These are phyloP conservation scores for Pyrocephalus nanus DNA, from an alignment of 2,797 vertebrate species.

Conservation along the genomic window DNA sequence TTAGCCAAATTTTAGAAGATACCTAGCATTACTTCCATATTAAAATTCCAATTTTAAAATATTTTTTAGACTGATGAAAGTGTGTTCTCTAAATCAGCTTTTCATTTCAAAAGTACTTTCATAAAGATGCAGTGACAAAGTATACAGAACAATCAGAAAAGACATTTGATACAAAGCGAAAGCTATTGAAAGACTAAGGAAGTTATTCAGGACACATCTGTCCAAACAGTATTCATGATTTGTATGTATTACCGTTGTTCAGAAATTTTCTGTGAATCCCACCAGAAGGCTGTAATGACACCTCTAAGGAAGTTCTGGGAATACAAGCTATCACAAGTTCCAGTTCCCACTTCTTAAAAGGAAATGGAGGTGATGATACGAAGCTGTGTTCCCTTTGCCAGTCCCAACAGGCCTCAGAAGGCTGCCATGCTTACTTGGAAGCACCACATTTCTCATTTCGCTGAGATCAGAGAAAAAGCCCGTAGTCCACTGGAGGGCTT, in stretches of 20 bases:
- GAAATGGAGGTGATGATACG: neutral
- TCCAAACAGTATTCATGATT: neutral
- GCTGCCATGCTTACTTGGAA: neutral
- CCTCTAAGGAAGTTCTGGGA: neutral
- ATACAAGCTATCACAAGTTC: neutral
- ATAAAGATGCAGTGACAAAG: neutral
- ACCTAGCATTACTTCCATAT: neutral
- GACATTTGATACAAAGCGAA: neutral
- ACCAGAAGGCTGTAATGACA: slow-evolving; percentile 3
- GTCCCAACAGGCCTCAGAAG: neutral
- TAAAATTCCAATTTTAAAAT: neutral
- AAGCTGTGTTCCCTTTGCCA: neutral
- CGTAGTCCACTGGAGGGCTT: neutral
- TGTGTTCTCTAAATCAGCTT: neutral
- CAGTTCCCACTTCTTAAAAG: neutral
- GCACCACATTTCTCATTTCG: neutral
- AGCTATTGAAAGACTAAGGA: neutral
- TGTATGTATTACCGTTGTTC: neutral
- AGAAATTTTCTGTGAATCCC: neutral
- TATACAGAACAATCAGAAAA: neutral
- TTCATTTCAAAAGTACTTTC: neutral
- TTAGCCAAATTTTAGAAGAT: neutral
- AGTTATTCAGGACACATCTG: neutral
- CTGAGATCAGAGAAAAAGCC: neutral
- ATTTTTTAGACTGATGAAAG: neutral